Evolutionary conservation across 1,140 invertebrate genomes (phyloP), one percentile per base, ranked within the genome.

Genomic region (Drosophila equinoxialis): DNA sequence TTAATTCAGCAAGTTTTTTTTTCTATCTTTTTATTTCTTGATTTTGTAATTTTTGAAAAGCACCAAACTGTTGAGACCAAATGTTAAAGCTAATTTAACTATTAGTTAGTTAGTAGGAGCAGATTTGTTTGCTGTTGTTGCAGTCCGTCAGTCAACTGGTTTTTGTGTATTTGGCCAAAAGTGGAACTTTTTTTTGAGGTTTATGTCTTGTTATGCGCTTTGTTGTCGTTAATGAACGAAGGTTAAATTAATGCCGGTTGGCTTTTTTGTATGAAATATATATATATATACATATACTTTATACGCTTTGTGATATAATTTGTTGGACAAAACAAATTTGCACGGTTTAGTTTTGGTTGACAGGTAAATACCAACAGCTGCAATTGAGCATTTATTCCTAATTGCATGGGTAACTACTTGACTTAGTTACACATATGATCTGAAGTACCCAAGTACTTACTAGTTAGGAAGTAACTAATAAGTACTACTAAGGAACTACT

Each of bases 211-310:
- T 72, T 85, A 78, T 86, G 81, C 81, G 73, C 71, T 77, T 65
- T 66, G 74, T 63, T 77, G 74, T 77, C 83, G 83, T 87, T 83
- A 87, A 86, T 86, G 83, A 86, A 83, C 77, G 83, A 87, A 87
- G 83, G 83, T 87, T 84, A 87, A 65, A 69, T 79, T 69, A 58
- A 67, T 80, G 79, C 68, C 75, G 63, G 61, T 64, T 85, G 54
- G 67, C 48, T 57, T 68, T 61, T 37, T 30, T 58, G 37, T 58
- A 26, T 37, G 55, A 58, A 30, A 8, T 57, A 57, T 57, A 1
- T 35, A 35, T 10, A 4, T 35, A 6, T 58, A 8, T 1, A 30
- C 30, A 6, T 58, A 8, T 1, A 30, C 30, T 30, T 30, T 30
- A 30, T 58, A 54, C n/a, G 7, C 17, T 17, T 8, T 20, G 45